Base-by-base conservation (phyloP, 2,113 vertebrate species). In the Cebidichthys violaceus region DNA sequence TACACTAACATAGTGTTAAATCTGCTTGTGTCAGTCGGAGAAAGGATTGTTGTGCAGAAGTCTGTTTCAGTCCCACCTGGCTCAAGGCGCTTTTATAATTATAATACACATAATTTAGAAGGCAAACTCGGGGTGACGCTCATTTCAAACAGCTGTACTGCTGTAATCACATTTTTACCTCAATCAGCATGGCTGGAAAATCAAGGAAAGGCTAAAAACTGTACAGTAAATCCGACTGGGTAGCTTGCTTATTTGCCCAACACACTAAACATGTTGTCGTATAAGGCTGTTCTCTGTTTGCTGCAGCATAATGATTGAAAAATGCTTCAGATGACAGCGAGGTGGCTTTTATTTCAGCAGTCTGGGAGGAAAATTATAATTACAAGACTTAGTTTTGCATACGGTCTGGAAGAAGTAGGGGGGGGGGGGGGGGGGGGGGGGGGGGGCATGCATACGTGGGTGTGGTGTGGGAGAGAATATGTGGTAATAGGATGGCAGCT, bases 401-500 rank as follows among this genome's bases (percentile, higher is more conserved):
- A 43, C 29, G 11, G 45, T 79, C 22, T 59, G 37, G 45, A 31
- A 35, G 47, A 62, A 31, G 27, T 47, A 6, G 33, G 43, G 43
- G 70, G 35, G 43, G 64, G 67, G 69, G 29, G 65, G 31, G 45
- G 79, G 54, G 79, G 54, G 9, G 1, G 59, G 33, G 33, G 20
- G 24, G 55, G 27, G 37, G 1, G 33, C 43, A 59, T 69, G 31
- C 1, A 47, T 82, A 24, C 77, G 78, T 83, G 70, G 80, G 75
- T 45, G 75, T 62, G 22, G 22, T 59, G 84, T 71, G 65, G 50
- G 39, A 76, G 75, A 72, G 20, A 47, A 14, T 6, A 60, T 47
- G 70, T 73, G 55, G 62, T 66, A 81, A 88, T 60, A 18, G 35
- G 69, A 74, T 75, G 86, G 88, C 83, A 86, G 75, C 55, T 72